phyloP scores from a whole-genome alignment of 2,797 vertebrate species.

The Hippopotamyrus pictus region DNA sequence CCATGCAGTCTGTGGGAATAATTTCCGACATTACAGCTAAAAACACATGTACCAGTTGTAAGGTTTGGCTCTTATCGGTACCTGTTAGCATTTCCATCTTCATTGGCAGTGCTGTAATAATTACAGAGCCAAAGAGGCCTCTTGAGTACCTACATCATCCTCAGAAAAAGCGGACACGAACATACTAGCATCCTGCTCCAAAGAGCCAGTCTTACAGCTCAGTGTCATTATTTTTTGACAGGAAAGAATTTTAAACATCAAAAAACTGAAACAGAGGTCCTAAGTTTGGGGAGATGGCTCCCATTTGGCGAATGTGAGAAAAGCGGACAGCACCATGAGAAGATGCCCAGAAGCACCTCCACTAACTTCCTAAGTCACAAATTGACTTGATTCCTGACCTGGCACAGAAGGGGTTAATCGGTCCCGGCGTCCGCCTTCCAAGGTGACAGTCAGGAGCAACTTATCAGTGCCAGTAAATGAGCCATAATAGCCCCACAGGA shows the following conservation, averaged over 20 bases:
- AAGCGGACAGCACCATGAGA: background rate
- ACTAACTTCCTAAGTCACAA: slow-evolving; percentile 16
- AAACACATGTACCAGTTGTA: slow-evolving; percentile 96
- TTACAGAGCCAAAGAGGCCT: slow-evolving; percentile 76
- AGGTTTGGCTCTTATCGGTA: slow-evolving; percentile 84
- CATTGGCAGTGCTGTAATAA: slow-evolving; percentile 81
- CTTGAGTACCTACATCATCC: slow-evolving; percentile 57
- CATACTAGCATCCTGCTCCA: background rate
- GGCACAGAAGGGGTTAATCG: slow-evolving; percentile 32
- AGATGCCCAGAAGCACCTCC: background rate
- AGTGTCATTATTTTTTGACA: background rate
- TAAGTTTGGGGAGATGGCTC: background rate
- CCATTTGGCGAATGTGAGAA: background rate
- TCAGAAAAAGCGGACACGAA: background rate
- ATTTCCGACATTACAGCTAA: slow-evolving; percentile 96
- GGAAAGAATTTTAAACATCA: background rate
- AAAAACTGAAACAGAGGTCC: background rate
- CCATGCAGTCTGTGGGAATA: slow-evolving; percentile 84
- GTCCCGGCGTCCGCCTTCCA: slow-evolving; percentile 55
- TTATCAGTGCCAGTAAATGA: slow-evolving; percentile 87
- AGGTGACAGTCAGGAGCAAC: slow-evolving; percentile 66
- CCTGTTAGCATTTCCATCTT: slow-evolving; percentile 57
- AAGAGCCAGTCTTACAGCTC: background rate
- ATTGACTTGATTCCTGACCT: slow-evolving; percentile 36
- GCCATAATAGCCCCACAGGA: slow-evolving; percentile 79